Percentiles rank a stretch among this genome's conserved stretches.
phyloP scores from a whole-genome alignment of 2,797 vertebrate species.

The Betta splendens region DNA sequence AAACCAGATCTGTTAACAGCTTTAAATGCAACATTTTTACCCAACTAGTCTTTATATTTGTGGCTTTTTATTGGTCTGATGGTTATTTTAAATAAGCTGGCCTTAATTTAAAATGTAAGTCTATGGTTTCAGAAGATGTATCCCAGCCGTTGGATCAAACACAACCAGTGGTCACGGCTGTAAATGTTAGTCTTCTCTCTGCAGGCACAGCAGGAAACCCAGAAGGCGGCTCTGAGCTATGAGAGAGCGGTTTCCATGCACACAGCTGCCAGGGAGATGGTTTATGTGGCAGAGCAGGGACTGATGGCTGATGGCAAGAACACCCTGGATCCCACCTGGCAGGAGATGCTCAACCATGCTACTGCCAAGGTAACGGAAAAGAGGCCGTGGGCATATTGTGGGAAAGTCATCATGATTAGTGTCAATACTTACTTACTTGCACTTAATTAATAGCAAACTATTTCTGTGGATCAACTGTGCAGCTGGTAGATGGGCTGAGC shows the following conservation, averaged over 20 bases:
- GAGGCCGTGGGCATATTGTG: neutral
- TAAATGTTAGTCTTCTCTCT: conserved; percentile 42
- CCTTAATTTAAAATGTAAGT: neutral
- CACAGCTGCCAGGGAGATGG: conserved; percentile 94
- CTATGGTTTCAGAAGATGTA: neutral
- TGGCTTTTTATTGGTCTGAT: neutral
- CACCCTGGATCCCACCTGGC: conserved; percentile 94
- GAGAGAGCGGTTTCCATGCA: conserved; percentile 95
- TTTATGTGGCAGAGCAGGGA: conserved; percentile 94
- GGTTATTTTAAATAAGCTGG: neutral
- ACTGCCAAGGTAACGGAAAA: conserved; percentile 85
- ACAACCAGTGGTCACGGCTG: neutral
- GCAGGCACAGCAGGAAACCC: conserved; percentile 95
- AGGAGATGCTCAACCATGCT: conserved; percentile 97
- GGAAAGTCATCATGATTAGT: neutral
- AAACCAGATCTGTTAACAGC: too few relatives aligned
- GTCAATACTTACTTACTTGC: too few relatives aligned
- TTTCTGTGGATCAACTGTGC: neutral
- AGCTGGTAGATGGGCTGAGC: neutral
- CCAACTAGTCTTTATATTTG: neutral
- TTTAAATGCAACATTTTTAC: too few relatives aligned
- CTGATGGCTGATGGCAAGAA: conserved; percentile 90
- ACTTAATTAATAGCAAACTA: neutral
- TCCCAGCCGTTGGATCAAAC: neutral
- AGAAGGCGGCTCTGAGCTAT: conserved; percentile 91